Base-by-base conservation (phyloP, 2,888 invertebrate species). In the Odontocolon sp. region DNA sequence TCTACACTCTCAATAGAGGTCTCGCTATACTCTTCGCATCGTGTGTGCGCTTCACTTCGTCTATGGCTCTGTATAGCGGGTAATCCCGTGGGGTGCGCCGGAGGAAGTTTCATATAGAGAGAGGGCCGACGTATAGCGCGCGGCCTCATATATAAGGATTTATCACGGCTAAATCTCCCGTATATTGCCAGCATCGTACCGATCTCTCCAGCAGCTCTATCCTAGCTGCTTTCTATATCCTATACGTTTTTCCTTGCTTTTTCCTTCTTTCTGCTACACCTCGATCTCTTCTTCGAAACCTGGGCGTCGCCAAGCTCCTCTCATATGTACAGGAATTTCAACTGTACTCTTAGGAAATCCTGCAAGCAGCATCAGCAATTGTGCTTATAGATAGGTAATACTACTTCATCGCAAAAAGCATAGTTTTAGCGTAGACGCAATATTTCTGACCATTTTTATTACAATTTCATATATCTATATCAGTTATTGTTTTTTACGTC, bases 101-200 rank as follows among this genome's bases (percentile, higher is more conserved):
- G 82, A 82, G 85, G 86, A 86, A 87, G 87, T 87, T 89, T 88
- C 86, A 88, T 88, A 89, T 88, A 87, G 87, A 42, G 71, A 70
- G 67, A 66, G 77, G 71, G 54, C 68, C 59, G 56, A 56, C 85
- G 83, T 86, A 85, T 85, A 83, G 84, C 84, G 85, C 86, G 86
- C 84, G 87, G 88, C 87, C 88, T 88, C 90, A 89, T 90, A 90
- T 89, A 90, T 89, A 89, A 89, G 89, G 89, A 90, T 90, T 90
- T 90, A 90, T 90, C 89, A 88, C 88, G 85, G 87, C 87, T 90
- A 90, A 90, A 88, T 88, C 89, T 87, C 82, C 87, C 86, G 89
- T 89, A 89, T 88, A 89, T 90, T 89, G 89, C 88, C 82, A 61
- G 66, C 76, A 71, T 86, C 86, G 83, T 86, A 84, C 88, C 87